Evolutionary conservation across 1,140 invertebrate genomes (phyloP), one percentile per base, ranked within the genome.

Genomic region (Stegodyphus dumicola): DNA sequence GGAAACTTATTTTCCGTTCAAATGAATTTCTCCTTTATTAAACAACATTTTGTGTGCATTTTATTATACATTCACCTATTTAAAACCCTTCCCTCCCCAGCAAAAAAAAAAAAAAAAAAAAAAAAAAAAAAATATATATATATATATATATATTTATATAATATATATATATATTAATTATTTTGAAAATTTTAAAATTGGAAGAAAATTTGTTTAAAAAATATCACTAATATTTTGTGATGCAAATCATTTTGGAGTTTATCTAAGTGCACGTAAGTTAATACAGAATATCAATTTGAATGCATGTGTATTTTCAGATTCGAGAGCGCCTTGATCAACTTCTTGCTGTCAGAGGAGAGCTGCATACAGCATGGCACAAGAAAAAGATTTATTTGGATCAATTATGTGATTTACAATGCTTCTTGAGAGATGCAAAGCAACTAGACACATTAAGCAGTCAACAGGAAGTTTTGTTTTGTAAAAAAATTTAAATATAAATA

Each of bases 361-460:
- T 98, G 18, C 95, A 96, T 88, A 93, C 93, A 0, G 94, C 95
- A 1, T 99, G 97, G 96, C 95, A 96, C 79, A 93, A 95, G 49
- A 95, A 97, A 88, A 96, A 97, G 90, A 93, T 97, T 5, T 95
- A 96, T 88, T 91, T 99, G 48, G 96, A 98, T 90, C 97, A 99
- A 90, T 92, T 98, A 69, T 97, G 98, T 86, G 97, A 99, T 90
- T 91, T 98, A 77, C 97, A 99, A 89, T 95, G 96, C 89, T 99
- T 99, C 93, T 91, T 98, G 69, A 92, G 97, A 53, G 98, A 99
- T 91, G 96, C 96, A 13, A 97, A 98, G 89, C 95, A 98, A 90
- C 93, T 99, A 48, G 95, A 99, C 88, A 95, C 96, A 87, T 92
- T 97, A 5, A 97, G 96, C 84, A 94, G 93, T 51, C 93, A 95